Evolutionary conservation across 2,888 invertebrate genomes (phyloP).

Genomic region (Thyatira batis): DNA sequence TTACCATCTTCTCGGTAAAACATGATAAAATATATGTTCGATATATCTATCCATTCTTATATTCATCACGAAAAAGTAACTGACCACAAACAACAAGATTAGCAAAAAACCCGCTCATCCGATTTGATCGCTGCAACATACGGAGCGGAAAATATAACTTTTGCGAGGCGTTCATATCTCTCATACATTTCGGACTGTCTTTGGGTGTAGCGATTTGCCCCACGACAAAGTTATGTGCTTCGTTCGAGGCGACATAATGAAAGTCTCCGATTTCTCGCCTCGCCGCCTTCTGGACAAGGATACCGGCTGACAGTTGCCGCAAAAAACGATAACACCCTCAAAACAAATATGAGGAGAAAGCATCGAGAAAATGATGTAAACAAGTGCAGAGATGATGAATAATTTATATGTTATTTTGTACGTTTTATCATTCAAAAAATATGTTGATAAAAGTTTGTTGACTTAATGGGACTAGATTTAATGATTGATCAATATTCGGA

Average conservation of each 20-base stretch:
- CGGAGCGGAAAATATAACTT: constrained; percentile 25
- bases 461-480: no score
- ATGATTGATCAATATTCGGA: no score
- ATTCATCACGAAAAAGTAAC: not conserved
- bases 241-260: constrained; percentile 16
- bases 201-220: constrained; percentile 25
- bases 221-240: constrained; percentile 17
- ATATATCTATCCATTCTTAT: no score
- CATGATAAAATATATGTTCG: no score
- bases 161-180: constrained; percentile 15
- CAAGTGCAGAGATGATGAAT: constrained; percentile 13
- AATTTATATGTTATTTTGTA: constrained; percentile 13
- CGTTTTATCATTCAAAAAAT: constrained; percentile 10
- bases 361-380: constrained; percentile 11
- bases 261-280: constrained; percentile 32
- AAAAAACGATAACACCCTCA: constrained; percentile 28
- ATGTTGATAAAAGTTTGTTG: not conserved
- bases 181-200: constrained; percentile 17
- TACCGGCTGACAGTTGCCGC: constrained; percentile 16
- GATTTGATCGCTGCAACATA: constrained; percentile 3
- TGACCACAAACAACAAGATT: not conserved
- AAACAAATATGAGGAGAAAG: constrained; percentile 15
- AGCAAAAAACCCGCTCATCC: not conserved
- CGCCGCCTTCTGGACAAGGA: constrained; percentile 25
- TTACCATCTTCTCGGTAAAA: no score